Conservation (phyloP, 2,888 invertebrate species). For the Eulithis testata region DNA sequence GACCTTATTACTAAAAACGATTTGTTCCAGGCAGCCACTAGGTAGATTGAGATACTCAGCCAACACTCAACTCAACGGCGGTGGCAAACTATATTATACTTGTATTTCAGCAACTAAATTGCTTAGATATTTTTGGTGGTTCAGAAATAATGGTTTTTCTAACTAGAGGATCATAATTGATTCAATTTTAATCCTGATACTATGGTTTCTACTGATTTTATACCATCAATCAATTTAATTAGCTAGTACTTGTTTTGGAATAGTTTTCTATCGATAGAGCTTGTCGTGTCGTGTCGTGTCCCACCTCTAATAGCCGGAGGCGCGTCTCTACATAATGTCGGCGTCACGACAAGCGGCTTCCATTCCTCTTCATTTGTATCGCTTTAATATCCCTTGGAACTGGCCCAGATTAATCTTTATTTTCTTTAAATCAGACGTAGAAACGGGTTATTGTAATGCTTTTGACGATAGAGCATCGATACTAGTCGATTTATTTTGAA, state of each 20-base stretch:
- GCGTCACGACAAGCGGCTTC: constrained; percentile 45
- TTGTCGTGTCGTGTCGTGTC: neutral
- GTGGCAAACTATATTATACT: too few species aligned
- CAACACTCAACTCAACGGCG: too few species aligned
- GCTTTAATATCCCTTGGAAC: constrained; percentile 33
- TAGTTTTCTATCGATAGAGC: neutral
- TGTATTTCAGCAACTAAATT: too few species aligned
- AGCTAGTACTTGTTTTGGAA: neutral
- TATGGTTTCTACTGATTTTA: too few species aligned
- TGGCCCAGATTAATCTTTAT: constrained; percentile 20
- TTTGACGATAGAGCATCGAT: neutral
- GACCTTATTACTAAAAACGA: too few species aligned
- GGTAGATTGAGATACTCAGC: too few species aligned
- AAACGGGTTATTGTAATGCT: constrained; percentile 14
- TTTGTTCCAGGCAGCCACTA: too few species aligned
- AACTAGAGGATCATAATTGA: too few species aligned
- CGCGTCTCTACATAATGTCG: constrained; percentile 41
- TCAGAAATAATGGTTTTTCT: too few species aligned
- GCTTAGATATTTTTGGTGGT: too few species aligned
- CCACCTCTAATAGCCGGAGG: constrained; percentile 32
- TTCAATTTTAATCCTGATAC: too few species aligned
- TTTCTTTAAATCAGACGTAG: constrained; percentile 8
- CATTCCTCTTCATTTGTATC: constrained; percentile 40
- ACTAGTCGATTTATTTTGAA: neutral
- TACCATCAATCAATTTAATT: too few species aligned